Percentiles rank a stretch among this genome's conserved stretches.
phyloP scores from a whole-genome alignment of 1,140 invertebrate genomes.

The Caenorhabditis briggsae region DNA sequence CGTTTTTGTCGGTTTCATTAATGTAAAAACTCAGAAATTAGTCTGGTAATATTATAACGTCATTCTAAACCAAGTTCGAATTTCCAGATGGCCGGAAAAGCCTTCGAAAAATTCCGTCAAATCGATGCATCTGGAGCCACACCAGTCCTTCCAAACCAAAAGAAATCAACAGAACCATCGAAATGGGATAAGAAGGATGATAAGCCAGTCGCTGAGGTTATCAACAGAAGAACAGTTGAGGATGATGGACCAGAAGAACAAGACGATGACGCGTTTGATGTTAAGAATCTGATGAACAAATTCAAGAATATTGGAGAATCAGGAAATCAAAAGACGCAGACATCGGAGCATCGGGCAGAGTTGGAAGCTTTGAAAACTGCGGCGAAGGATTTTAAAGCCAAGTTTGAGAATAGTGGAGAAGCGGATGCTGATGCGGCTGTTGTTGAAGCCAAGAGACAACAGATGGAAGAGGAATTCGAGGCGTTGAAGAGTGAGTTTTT shows the following conservation, averaged over 20 bases:
- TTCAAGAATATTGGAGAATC: conserved; percentile 77
- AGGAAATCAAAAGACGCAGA: conserved; percentile 5
- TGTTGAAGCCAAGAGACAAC: conserved; percentile 70
- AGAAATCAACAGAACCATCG: conserved; percentile 59
- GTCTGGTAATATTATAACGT: no score
- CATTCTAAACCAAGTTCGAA: no score
- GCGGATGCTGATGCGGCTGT: conserved; percentile 62
- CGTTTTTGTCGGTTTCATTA: no score
- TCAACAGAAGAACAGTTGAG: conserved; percentile 65
- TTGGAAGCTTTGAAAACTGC: conserved; percentile 70
- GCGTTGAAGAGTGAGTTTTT: conserved; percentile 72
- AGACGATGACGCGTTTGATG: conserved; percentile 75
- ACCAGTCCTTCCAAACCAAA: conserved; percentile 68
- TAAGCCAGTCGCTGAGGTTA: conserved; percentile 68
- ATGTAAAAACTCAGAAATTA: no score
- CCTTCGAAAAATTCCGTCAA: conserved; percentile 74
- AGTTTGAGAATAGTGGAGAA: conserved; percentile 65
- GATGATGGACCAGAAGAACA: conserved; percentile 68
- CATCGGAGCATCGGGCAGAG: conserved; percentile 63
- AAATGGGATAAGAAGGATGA: conserved; percentile 75
- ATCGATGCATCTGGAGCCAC: conserved; percentile 72
- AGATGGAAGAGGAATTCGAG: conserved; percentile 77
- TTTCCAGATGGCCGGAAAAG: conserved; percentile 76
- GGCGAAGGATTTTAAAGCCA: conserved; percentile 66
- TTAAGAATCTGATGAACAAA: conserved; percentile 78